Percentiles rank a stretch among this genome's conserved stretches.
Evolutionary conservation across 30 jellyfish, hydroid and myxozoan genomes (phyloP).

Genomic region (Chrysaora quinquecirrha): DNA sequence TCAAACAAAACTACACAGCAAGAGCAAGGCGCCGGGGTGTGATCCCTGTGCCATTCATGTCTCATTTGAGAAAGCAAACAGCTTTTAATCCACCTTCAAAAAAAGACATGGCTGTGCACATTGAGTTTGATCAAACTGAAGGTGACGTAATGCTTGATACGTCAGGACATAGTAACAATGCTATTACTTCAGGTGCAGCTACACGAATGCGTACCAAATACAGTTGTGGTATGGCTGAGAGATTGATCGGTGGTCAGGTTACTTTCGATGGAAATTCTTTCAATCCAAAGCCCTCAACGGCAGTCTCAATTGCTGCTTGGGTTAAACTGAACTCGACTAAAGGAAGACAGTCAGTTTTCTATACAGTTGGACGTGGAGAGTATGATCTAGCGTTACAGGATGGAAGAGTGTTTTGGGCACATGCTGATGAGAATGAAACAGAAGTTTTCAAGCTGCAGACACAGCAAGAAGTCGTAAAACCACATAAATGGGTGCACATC

Average conservation of each 20-base stretch:
- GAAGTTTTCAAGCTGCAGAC: conserved; percentile 70
- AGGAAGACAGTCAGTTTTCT: conserved; percentile 86
- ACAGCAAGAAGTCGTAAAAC: conserved; percentile 49
- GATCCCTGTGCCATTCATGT: conserved; percentile 55
- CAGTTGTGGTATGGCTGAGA: conserved; percentile 96
- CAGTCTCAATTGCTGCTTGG: conserved; percentile 91
- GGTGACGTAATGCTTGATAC: conserved; percentile 88
- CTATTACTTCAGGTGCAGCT: conserved; percentile 87
- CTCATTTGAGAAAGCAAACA: conserved; percentile 62
- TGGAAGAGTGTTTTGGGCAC: conserved; percentile 88
- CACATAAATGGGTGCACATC: conserved; percentile 94
- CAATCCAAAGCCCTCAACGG: conserved; percentile 85
- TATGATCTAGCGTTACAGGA: conserved; percentile 72
- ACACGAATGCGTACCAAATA: conserved; percentile 79
- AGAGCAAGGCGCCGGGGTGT: conserved; percentile 75
- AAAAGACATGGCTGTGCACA: conserved; percentile 67
- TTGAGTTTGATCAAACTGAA: conserved; percentile 79
- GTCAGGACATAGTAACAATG: conserved; percentile 90
- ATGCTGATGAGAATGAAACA: conserved; percentile 70
- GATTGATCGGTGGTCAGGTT: conserved; percentile 88
- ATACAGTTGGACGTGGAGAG: conserved; percentile 92
- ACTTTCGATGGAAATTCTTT: conserved; percentile 76
- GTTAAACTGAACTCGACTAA: conserved; percentile 66
- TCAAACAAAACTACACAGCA: conserved; percentile 51
- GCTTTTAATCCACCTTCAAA: conserved; percentile 83